Conservation (phyloP, 2,113 vertebrate species). For the Mormyrus iriodes region DNA sequence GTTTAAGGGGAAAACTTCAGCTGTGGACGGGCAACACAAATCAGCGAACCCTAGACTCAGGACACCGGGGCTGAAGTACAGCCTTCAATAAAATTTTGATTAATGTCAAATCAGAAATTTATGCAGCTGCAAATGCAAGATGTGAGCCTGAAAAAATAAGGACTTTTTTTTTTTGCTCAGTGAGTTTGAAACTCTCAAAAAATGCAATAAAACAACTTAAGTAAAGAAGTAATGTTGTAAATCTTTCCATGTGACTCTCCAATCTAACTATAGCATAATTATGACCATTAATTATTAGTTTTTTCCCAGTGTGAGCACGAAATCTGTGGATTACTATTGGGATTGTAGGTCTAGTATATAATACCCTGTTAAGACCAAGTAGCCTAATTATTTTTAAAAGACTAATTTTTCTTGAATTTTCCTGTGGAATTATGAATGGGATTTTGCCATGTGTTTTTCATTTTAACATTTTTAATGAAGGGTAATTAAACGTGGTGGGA, state of each 20-base stretch:
- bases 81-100: neutral
- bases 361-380: neutral
- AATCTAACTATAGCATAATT: neutral
- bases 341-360: neutral
- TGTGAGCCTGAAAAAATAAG: neutral
- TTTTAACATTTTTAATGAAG: neutral
- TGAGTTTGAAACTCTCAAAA: neutral
- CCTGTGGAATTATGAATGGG: neutral
- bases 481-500: neutral
- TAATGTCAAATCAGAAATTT: neutral
- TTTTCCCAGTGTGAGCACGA: neutral
- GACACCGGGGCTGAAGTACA: neutral
- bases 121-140: neutral
- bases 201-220: neutral
- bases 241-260: neutral
- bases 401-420: neutral
- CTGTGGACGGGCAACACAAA: neutral
- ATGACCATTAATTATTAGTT: neutral
- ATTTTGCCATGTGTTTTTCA: neutral
- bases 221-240: neutral
- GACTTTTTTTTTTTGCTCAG: neutral
- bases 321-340: neutral
- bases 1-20: neutral
- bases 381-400: neutral
- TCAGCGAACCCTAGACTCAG: neutral